Conservation (phyloP, 2,888 invertebrate species). For the Rutpela maculata region DNA sequence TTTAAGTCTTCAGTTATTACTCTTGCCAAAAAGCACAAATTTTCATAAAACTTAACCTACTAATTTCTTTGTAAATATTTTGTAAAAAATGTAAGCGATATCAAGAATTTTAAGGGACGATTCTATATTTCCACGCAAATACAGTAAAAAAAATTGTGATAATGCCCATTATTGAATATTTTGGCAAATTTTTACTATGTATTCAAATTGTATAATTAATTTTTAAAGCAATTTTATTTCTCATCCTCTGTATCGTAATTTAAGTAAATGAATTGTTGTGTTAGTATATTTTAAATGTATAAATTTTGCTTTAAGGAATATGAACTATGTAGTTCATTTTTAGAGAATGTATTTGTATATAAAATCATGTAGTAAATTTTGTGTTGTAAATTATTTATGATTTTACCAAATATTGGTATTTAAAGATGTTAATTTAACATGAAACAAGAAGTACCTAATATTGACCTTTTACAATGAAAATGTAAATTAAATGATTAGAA, state of each 20-base stretch:
- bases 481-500: constrained; percentile 57
- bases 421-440: constrained; percentile 28
- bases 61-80: constrained; percentile 38
- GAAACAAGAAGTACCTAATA: constrained; percentile 54
- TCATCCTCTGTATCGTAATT: constrained; percentile 27
- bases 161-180: constrained; percentile 7
- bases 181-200: constrained; percentile 24
- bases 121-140: constrained; percentile 23
- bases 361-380: constrained; percentile 35
- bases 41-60: neutral
- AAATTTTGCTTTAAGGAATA: constrained; percentile 16
- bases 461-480: constrained; percentile 58
- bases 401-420: constrained; percentile 43
- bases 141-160: constrained; percentile 24
- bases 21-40: constrained; percentile 34
- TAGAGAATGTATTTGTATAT: constrained; percentile 34
- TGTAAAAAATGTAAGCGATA: constrained; percentile 36
- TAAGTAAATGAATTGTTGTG: constrained; percentile 11
- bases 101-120: neutral
- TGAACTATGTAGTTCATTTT: constrained; percentile 11
- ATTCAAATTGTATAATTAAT: neutral
- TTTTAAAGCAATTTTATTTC: constrained; percentile 2
- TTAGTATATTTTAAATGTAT: constrained; percentile 32
- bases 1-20: constrained; percentile 2
- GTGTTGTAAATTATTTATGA: constrained; percentile 24